Conservation (phyloP, 2,888 invertebrate genomes). For the Galerucella nymphaeae region DNA sequence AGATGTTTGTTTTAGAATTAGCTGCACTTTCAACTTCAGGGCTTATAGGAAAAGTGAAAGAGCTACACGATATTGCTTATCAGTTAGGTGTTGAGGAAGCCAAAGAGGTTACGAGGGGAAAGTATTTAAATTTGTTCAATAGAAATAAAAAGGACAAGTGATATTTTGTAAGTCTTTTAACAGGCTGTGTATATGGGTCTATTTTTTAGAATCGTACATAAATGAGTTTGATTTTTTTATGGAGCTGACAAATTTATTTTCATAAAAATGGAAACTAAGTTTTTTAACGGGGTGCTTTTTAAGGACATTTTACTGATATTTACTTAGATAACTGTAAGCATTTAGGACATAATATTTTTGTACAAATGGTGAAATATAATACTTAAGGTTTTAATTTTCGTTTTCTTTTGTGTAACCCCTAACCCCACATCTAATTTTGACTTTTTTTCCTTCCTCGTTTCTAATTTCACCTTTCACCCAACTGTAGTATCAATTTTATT, state of each 20-base stretch:
- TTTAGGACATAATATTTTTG: background rate
- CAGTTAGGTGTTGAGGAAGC: constrained; percentile 94
- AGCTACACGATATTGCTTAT: constrained; percentile 93
- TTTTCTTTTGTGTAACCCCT: background rate
- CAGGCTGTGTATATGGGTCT: background rate
- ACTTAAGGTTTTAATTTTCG: background rate
- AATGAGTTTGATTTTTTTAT: background rate
- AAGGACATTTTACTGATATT: background rate
- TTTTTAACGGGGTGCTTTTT: background rate
- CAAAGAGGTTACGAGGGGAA: constrained; percentile 95
- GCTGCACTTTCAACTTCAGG: constrained; percentile 82
- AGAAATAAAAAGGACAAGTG: constrained; percentile 43
- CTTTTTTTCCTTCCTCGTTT: background rate
- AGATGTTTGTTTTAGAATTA: constrained; percentile 69
- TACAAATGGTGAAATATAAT: background rate
- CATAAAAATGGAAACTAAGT: background rate
- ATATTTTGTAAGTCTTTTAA: constrained; percentile 5
- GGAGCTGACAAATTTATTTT: background rate
- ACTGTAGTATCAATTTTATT: background rate
- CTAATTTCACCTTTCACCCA: background rate
- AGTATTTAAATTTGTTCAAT: constrained; percentile 88
- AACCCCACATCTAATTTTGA: background rate
- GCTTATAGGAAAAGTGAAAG: constrained; percentile 92
- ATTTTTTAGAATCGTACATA: background rate
- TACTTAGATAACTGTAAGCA: background rate